phyloP scores from a whole-genome alignment of 2,888 invertebrate genomes.

The Tetanocera ferruginea region DNA sequence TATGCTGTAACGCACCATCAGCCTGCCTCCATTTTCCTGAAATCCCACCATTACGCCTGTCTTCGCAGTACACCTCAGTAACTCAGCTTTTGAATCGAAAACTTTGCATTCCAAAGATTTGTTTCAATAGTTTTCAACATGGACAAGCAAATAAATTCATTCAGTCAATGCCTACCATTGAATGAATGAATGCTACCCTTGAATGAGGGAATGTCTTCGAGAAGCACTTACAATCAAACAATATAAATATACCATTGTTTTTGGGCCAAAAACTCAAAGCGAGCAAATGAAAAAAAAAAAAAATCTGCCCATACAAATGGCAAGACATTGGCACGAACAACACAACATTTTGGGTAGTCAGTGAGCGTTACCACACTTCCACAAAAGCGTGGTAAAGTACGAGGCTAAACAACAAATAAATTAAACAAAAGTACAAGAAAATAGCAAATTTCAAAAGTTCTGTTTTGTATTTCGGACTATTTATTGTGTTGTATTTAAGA shows the following conservation, averaged over 20 bases:
- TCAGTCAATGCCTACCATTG: not conserved
- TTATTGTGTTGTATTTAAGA: slow-evolving; percentile 43
- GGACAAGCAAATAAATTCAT: slow-evolving; percentile 15
- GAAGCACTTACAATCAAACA: slow-evolving; percentile 2
- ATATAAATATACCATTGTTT: not conserved
- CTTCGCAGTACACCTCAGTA: not conserved
- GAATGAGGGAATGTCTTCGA: not conserved
- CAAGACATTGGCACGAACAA: not conserved
- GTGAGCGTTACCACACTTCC: not conserved
- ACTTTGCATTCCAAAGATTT: slow-evolving; percentile 36
- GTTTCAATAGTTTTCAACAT: slow-evolving; percentile 36
- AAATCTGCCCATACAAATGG: not conserved
- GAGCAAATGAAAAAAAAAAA: not conserved
- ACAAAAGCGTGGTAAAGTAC: not conserved
- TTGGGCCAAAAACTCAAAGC: slow-evolving; percentile 6
- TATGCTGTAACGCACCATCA: not conserved
- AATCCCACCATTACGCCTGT: not conserved
- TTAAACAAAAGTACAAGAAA: slow-evolving; percentile 28
- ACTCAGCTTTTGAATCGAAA: slow-evolving; percentile 10
- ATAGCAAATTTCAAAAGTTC: slow-evolving; percentile 42
- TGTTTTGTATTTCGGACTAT: slow-evolving; percentile 37
- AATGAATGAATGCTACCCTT: slow-evolving; percentile 12
- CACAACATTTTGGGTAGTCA: not conserved
- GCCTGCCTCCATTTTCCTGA: not conserved
- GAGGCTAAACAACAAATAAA: slow-evolving; percentile 36